Evolutionary conservation across 2,797 vertebrate genomes (phyloP).

Genomic region (Melopsittacus undulatus): DNA sequence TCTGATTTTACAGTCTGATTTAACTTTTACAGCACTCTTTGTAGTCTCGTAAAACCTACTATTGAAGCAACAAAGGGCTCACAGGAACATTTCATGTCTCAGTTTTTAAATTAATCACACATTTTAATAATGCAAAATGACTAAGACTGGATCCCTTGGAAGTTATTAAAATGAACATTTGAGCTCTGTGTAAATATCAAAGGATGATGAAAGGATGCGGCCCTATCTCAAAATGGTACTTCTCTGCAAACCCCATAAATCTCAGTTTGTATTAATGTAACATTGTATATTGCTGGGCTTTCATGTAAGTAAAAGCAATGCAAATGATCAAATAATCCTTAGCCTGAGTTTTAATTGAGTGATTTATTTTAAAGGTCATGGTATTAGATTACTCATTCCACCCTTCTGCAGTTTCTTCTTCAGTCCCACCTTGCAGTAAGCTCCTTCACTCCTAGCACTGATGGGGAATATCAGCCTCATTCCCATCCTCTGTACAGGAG

Average conservation of each 20-base stretch:
- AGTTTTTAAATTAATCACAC: constrained; percentile 59
- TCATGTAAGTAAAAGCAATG: constrained; percentile 66
- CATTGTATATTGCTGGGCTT: constrained; percentile 50
- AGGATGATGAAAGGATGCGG: constrained; percentile 58
- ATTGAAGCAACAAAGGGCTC: constrained; percentile 46
- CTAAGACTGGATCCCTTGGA: constrained; percentile 64
- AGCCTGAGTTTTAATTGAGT: constrained; percentile 63
- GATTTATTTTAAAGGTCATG: constrained; percentile 66
- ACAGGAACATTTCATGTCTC: constrained; percentile 47
- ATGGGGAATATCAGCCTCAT: background rate
- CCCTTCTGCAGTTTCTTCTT: background rate
- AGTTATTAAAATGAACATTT: constrained; percentile 70
- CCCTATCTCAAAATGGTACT: constrained; percentile 58
- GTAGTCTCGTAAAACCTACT: constrained; percentile 33
- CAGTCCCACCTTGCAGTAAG: background rate
- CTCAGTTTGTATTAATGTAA: constrained; percentile 63
- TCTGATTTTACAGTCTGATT: constrained; percentile 26
- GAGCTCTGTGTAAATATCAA: constrained; percentile 72
- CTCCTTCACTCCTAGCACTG: background rate
- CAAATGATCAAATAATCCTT: constrained; percentile 64
- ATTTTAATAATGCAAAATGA: constrained; percentile 60
- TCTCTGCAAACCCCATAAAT: constrained; percentile 56
- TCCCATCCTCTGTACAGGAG: background rate
- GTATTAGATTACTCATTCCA: constrained; percentile 48
- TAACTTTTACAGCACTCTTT: constrained; percentile 31